Base-by-base conservation (phyloP, 2,797 vertebrate species). In the Sebastes trivittatus region DNA sequence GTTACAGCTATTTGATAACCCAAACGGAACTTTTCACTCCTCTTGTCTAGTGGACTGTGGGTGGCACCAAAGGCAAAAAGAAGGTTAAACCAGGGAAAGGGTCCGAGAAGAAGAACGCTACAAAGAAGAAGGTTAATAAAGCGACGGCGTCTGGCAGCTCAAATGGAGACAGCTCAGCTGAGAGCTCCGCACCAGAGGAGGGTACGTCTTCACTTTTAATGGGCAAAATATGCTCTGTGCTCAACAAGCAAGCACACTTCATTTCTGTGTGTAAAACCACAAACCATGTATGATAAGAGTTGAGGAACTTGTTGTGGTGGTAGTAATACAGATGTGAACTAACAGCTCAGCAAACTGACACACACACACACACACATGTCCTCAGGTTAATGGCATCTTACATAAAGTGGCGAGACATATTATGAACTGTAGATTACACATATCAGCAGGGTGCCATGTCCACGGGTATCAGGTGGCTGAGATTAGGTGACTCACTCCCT, bases 101-200 rank as follows among this genome's bases (percentile, higher is more conserved):
- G 32, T 89, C 92, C 0, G 98, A 99, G 78, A 99, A 98, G 92
- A 99, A 98, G 89, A 97, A 95, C 74, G 78, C 96, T 7, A 96
- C 96, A 72, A 99, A 98, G 93, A 99, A 98, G 86, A 97, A 96
- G 78, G 94, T 93, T 29, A 96, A 96, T 89, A 98, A 97, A 94
- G 94, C 97, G 7, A 97, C 98, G 16, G 97, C 98, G 7, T 99
- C 98, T 0, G 98, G 97, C 89, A 99, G 98, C 93, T 99, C 98
- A 0, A 96, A 97, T 94, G 98, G 98, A 90, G 97, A 97, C 93
- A 99, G 98, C 86, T 99, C 98, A 0, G 97, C 96, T 1, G 98
- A 99, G 92, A 99, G 98, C 92, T 99, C 98, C 0, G 98, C 98
- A 11, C 98, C 98, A 8, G 98, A 99, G 90, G 98, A 99, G 95